Base-by-base conservation (phyloP, 92 coral and sea anemone species). In the Phenganax subtilis region DNA sequence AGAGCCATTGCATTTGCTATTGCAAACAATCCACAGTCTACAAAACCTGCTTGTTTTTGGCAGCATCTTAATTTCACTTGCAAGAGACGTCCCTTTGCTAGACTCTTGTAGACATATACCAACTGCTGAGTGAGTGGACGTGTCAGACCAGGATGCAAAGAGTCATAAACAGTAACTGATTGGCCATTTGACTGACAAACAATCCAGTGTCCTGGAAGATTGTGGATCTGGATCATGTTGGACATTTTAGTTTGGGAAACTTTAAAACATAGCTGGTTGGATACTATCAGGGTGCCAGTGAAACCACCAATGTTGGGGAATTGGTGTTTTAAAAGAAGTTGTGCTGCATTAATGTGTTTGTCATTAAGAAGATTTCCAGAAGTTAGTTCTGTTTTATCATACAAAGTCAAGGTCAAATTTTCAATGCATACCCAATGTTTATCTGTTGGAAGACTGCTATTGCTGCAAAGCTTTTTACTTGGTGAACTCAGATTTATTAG, bases 11-110 rank as follows among this genome's bases (percentile, higher is more conserved):
- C 75, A 61, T 83, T 83, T 16, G 86, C 88, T 68, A 86, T 20
- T 57, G 89, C 86, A 85, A 85, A 85, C n/a, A 85, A 61, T 8
- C 86, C 89, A 81, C 89, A 86, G 83, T 86, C 83, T 14, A 59
- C 55, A 12, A 81, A 75, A 59, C 80, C 79, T 64, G 70, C 25
- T 15, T 86, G 89, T 25, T 74, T 81, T 75, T 86, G 86, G 53
- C 86, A 86, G 81, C 86, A 74, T 20, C 59, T 55, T 60, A 74
- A 77, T 55, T 81, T 81, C 47, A 81, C 82, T 27, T 65, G 52
- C 70, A 75, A 44, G 54, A 54, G 54, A 17, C 59, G 53, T 20
- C 71, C 82, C 30, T 59, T 82, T 17, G 75, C 71, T n/a, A 67
- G 72, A 67, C 51, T 67, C 72, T 67, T 67, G 72, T 67, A 67